Evolutionary conservation across 1,140 invertebrate genomes (phyloP).

Genomic region (Penaeus chinensis): DNA sequence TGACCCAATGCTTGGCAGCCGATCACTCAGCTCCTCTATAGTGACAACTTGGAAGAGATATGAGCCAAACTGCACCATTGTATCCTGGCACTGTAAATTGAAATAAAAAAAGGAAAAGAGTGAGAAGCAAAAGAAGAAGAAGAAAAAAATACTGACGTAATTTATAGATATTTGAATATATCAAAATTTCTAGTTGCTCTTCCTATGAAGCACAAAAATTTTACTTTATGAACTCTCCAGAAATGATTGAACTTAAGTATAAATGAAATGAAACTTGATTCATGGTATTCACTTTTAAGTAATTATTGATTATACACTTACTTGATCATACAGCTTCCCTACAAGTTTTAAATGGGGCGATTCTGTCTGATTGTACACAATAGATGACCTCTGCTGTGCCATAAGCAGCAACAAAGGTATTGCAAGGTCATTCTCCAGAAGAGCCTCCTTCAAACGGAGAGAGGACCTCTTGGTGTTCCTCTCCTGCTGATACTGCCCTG

Average conservation of each 20-base stretch:
- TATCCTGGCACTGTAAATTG: slow-evolving; percentile 91
- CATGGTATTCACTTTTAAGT: not conserved
- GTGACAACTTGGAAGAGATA: slow-evolving; percentile 93
- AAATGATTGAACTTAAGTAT: too few species aligned
- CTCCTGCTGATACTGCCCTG: slow-evolving; percentile 96
- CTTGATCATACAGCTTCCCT: slow-evolving; percentile 74
- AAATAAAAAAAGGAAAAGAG: not conserved
- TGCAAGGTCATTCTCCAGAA: slow-evolving; percentile 91
- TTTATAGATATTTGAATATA: too few species aligned
- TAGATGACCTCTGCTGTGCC: slow-evolving; percentile 95
- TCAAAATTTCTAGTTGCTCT: too few species aligned
- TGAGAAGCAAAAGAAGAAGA: not conserved
- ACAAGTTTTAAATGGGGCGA: slow-evolving; percentile 93
- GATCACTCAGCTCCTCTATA: slow-evolving; percentile 92
- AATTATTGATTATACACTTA: slow-evolving; percentile 50
- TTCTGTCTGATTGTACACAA: slow-evolving; percentile 87
- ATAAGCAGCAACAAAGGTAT: slow-evolving; percentile 94
- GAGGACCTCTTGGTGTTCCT: slow-evolving; percentile 97
- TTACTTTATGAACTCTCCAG: too few species aligned
- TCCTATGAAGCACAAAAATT: too few species aligned
- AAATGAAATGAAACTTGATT: not conserved
- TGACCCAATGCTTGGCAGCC: slow-evolving; percentile 88
- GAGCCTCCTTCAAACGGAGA: slow-evolving; percentile 92
- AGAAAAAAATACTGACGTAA: not conserved
- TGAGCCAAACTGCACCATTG: slow-evolving; percentile 96